Percentiles rank a stretch among this genome's conserved stretches.
Conservation (phyloP, 1,140 invertebrate species). For the Hesperophylax magnus region DNA sequence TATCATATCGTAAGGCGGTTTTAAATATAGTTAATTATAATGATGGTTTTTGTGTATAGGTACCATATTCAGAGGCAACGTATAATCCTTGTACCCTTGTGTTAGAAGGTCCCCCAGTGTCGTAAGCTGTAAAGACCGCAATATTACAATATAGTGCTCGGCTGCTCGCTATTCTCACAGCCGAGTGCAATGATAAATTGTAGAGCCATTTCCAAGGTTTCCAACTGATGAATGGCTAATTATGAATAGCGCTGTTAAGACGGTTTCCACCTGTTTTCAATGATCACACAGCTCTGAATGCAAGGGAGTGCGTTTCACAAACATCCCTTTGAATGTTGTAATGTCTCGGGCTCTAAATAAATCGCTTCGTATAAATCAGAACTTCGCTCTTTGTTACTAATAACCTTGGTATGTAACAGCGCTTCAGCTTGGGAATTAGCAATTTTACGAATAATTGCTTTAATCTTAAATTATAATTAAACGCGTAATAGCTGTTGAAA, state of each 20-base stretch:
- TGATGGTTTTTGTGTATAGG: background rate
- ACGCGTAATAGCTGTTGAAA: background rate
- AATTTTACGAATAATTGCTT: slow-evolving; percentile 16
- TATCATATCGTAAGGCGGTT: too few species aligned
- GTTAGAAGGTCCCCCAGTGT: background rate
- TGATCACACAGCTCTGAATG: slow-evolving; percentile 30
- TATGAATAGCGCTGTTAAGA: slow-evolving; percentile 45
- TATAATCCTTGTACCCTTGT: background rate
- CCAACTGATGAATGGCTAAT: slow-evolving; percentile 41
- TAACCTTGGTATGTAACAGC: background rate
- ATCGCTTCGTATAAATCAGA: slow-evolving; percentile 52
- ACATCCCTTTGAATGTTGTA: slow-evolving; percentile 38
- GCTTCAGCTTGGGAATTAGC: background rate
- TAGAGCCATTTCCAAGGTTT: slow-evolving; percentile 40
- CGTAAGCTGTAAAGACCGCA: background rate
- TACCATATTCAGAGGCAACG: background rate
- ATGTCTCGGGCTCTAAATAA: slow-evolving; percentile 45
- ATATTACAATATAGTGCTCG: background rate
- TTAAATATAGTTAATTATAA: background rate
- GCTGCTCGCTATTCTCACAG: background rate
- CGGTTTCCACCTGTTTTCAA: slow-evolving; percentile 46
- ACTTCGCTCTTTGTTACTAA: slow-evolving; percentile 35
- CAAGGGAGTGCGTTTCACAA: slow-evolving; percentile 26
- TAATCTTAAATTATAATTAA: background rate
- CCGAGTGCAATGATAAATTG: slow-evolving; percentile 50